Percentiles rank a stretch among this genome's conserved stretches.
These are phyloP conservation scores for Pitangus sulphuratus DNA, from an alignment of 2,797 vertebrate genomes.

Conservation along the genomic window DNA sequence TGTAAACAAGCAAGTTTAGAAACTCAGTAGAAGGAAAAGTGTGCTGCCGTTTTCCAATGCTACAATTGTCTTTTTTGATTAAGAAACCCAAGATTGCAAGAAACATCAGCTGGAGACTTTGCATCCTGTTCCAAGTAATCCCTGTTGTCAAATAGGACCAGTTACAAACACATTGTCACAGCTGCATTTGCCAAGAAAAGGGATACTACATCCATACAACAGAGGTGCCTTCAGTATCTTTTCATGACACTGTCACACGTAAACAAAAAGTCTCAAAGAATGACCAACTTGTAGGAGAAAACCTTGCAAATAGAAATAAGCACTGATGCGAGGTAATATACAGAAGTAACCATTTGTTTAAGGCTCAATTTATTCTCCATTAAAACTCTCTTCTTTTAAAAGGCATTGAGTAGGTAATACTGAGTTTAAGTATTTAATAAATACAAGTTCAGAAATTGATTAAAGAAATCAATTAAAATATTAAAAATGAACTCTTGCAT, in stretches of 20 bases:
- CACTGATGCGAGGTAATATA: constrained; percentile 83
- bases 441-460: constrained; percentile 88
- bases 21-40: constrained; percentile 72
- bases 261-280: constrained; percentile 79
- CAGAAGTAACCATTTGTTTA: constrained; percentile 85
- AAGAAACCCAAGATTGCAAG: constrained; percentile 33
- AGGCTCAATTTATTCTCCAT: constrained; percentile 85
- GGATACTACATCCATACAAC: constrained; percentile 65
- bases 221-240: constrained; percentile 72
- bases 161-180: constrained; percentile 40
- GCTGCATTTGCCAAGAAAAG: constrained; percentile 69
- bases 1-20: constrained; percentile 73
- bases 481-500: constrained; percentile 82
- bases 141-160: neutral
- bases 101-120: constrained; percentile 51
- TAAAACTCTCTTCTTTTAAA: constrained; percentile 84
- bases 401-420: constrained; percentile 93
- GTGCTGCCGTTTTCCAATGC: constrained; percentile 65
- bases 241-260: constrained; percentile 78
- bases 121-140: constrained; percentile 42
- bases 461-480: constrained; percentile 83
- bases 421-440: constrained; percentile 98
- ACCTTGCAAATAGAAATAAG: constrained; percentile 79
- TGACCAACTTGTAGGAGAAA: constrained; percentile 74
- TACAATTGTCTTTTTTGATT: constrained; percentile 52